phyloP scores from a whole-genome alignment of 2,888 invertebrate genomes.

The Plutella xylostella region DNA sequence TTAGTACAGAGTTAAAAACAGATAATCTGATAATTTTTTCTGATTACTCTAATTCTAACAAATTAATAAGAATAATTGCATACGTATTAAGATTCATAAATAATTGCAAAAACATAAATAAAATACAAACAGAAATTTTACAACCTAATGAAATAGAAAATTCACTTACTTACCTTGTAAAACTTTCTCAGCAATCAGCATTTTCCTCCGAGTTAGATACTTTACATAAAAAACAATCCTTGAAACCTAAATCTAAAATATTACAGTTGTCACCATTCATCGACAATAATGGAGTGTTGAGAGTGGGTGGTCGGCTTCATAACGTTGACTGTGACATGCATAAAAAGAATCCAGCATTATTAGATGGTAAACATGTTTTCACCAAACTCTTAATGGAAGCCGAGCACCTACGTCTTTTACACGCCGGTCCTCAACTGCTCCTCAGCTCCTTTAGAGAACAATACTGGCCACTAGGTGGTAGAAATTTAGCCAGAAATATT shows the following conservation, averaged over 20 bases:
- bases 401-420: not conserved
- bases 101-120: not conserved
- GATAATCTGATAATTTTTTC: not conserved
- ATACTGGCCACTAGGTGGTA: not conserved
- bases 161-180: not conserved
- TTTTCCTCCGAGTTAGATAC: no score
- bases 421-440: conserved; percentile 1
- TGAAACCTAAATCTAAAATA: no score
- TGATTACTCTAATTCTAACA: not conserved
- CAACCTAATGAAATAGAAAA: not conserved
- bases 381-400: not conserved
- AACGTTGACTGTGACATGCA: conserved; percentile 2
- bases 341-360: not conserved
- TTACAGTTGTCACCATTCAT: not conserved
- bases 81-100: conserved; percentile 1
- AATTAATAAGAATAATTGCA: not conserved
- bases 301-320: conserved; percentile 2
- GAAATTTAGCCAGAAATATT: not conserved
- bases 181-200: not conserved
- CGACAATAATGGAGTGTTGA: not conserved
- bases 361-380: not conserved
- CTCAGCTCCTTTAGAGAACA: not conserved
- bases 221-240: no score
- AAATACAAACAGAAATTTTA: not conserved
- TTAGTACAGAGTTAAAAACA: no score